These are phyloP conservation scores for Urocolius indicus DNA, from an alignment of 2,113 vertebrate genomes.

Conservation along the genomic window DNA sequence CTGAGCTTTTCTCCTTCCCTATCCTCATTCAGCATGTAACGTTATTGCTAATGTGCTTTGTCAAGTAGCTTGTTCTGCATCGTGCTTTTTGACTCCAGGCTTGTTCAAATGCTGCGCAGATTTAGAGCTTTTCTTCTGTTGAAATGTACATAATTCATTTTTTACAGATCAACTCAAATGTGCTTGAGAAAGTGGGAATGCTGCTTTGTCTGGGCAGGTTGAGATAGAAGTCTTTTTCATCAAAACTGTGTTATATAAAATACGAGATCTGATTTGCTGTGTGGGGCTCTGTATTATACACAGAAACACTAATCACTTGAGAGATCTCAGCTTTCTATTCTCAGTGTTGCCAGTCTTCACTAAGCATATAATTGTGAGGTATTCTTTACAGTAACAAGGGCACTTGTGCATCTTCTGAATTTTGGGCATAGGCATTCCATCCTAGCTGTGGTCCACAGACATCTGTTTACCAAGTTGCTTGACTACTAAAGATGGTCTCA, in stretches of 20 bases:
- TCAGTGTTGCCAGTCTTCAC: constrained; percentile 13
- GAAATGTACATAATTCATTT: background rate
- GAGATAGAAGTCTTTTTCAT: background rate
- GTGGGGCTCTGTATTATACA: background rate
- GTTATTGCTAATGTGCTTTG: background rate
- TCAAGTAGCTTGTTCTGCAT: background rate
- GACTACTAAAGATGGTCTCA: constrained; percentile 31
- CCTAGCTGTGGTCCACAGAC: constrained; percentile 32
- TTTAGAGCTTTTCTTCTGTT: constrained; percentile 10
- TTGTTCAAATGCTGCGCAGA: constrained; percentile 19
- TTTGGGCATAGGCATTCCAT: background rate
- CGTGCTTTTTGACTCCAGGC: background rate
- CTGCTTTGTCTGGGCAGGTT: background rate
- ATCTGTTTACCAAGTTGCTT: constrained; percentile 38
- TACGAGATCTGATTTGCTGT: background rate
- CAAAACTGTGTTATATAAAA: background rate
- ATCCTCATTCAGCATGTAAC: background rate
- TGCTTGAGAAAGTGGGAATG: background rate
- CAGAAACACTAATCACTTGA: constrained; percentile 4
- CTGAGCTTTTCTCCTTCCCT: too few species aligned
- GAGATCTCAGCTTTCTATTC: background rate
- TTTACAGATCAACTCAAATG: background rate
- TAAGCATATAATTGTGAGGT: background rate
- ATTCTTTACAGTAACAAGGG: background rate
- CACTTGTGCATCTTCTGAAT: constrained; percentile 4